phyloP scores from a whole-genome alignment of 2,888 invertebrate genomes.

The Epinotia nisella region DNA sequence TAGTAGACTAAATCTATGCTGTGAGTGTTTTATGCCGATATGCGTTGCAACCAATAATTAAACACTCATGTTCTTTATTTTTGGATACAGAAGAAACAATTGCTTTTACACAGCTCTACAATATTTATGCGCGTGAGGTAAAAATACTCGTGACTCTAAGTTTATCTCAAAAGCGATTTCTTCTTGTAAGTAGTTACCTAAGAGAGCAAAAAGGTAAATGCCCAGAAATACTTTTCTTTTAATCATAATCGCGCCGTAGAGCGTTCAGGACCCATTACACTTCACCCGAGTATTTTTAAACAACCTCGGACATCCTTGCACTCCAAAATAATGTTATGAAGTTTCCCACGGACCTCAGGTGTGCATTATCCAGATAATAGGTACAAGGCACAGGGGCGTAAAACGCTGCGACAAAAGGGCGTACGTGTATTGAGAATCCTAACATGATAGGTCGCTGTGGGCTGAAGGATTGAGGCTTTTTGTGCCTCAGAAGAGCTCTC shows the following conservation, averaged over 20 bases:
- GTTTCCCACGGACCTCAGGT: conserved; percentile 67
- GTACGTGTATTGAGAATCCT: background rate
- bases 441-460: background rate
- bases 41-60: too few relatives aligned
- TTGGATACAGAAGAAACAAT: background rate
- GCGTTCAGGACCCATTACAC: conserved; percentile 24
- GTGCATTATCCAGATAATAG: conserved; percentile 68
- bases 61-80: background rate
- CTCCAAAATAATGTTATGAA: conserved; percentile 56
- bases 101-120: background rate
- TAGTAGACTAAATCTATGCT: too few relatives aligned
- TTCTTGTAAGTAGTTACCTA: background rate
- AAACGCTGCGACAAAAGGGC: background rate
- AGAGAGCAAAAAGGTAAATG: conserved; percentile 18
- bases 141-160: background rate
- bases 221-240: conserved; percentile 32
- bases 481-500: conserved; percentile 26
- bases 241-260: conserved; percentile 28
- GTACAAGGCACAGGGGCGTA: conserved; percentile 58
- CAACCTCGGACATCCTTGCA: conserved; percentile 51
- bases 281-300: conserved; percentile 44
- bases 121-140: background rate
- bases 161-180: background rate
- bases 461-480: background rate
- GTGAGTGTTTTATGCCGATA: too few relatives aligned